Evolutionary conservation across 2,797 vertebrate genomes (phyloP), one percentile per base, ranked within the genome.

Genomic region (Onychomys leucogaster): DNA sequence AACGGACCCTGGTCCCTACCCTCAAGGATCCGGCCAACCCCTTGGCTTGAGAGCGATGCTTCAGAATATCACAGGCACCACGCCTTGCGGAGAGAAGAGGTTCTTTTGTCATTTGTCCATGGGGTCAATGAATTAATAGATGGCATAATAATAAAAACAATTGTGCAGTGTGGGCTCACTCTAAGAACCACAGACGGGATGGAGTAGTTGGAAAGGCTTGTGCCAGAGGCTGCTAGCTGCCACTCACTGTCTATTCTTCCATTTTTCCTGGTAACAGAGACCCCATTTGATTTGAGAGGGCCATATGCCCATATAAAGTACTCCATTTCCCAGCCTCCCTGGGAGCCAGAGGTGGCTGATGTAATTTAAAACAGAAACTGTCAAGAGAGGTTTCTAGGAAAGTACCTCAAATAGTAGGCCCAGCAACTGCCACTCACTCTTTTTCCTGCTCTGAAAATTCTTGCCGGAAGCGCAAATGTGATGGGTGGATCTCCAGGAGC

Each of bases 201-300:
- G 90, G 86, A 96, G 96, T 87, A 27, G 49, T 91, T 76, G 78
- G 95, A 96, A 92, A 80, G 41, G 41, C 95, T 94, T 91, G 97
- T 98, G 97, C 95, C 97, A 98, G 97, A 97, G 95, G 91, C 96
- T 94, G 94, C 97, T 97, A 96, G 96, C 61, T 95, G 97, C 96
- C 88, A 71, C 90, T 86, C 86, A 34, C 41, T 91, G 81, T 67
- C 92, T 96, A 96, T 97, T 87, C 95, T 95, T 91, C 92, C 92
- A 96, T 97, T 96, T 97, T 93, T 95, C 49, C 63, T 87, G 67
- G 29, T 76, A 95, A 97, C 89, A 97, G 86, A 97, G 94, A 32
- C 85, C 16, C 94, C 89, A 55, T 96, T 97, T 95, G 97, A 94
- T 46, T 57, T 67, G 65, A 95, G 82, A 87, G 80, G 89, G 94